A percentile compares a stretch with the other conserved stretches of the same genome.
phyloP scores from a whole-genome alignment of 2,113 vertebrate genomes.

The Trematomus loennbergii region DNA sequence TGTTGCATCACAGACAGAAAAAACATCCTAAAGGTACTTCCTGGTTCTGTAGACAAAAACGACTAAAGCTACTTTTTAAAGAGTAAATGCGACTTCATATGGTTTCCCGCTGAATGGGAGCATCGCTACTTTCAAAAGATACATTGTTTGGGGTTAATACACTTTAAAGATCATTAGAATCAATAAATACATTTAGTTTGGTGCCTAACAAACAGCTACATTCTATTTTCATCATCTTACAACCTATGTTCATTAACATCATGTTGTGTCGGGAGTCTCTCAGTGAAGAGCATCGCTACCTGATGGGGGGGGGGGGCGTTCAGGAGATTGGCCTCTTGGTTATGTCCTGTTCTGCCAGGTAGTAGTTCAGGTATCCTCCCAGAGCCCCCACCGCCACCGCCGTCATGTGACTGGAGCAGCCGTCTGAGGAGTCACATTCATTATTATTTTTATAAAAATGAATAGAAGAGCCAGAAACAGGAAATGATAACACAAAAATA shows the following conservation, averaged over 20 bases:
- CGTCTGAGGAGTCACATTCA: slow-evolving; percentile 65
- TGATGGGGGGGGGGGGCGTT: background rate
- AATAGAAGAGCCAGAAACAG: too few species aligned
- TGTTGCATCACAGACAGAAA: background rate
- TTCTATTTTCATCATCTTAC: slow-evolving; percentile 14
- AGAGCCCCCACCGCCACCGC: slow-evolving; percentile 83
- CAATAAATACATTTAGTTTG: too few species aligned
- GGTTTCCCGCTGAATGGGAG: background rate
- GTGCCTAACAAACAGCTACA: background rate
- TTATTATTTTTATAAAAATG: too few species aligned
- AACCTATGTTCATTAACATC: slow-evolving; percentile 26
- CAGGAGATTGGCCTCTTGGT: slow-evolving; percentile 85
- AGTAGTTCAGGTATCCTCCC: slow-evolving; percentile 85
- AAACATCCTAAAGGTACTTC: background rate
- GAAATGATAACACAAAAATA: too few species aligned
- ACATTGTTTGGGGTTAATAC: background rate
- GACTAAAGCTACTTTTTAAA: too few species aligned
- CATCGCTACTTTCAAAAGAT: slow-evolving; percentile 4
- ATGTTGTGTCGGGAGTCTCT: background rate
- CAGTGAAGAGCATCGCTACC: slow-evolving; percentile 21
- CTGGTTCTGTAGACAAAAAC: background rate
- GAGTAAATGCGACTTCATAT: too few species aligned
- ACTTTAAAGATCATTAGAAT: too few species aligned
- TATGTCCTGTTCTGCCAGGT: slow-evolving; percentile 86
- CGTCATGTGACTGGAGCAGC: slow-evolving; percentile 87